Conservation (phyloP, 2,888 invertebrate genomes). For the Gisinianus flammeolus region DNA sequence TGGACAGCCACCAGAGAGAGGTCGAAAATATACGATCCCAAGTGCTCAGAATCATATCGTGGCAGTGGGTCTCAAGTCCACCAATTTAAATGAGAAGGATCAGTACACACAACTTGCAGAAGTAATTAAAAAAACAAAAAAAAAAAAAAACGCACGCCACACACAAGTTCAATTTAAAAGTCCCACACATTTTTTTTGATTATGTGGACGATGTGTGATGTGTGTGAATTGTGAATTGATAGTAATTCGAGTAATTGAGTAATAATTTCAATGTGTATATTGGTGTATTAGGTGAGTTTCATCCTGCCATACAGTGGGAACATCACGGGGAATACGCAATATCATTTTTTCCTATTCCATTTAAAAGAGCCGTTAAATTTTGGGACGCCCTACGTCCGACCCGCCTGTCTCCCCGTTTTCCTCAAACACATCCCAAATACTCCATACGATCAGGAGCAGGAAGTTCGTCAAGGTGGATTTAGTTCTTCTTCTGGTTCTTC, state of each 20-base stretch:
- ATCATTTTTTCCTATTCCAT: conserved; percentile 40
- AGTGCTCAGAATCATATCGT: conserved; percentile 39
- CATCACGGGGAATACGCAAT: conserved; percentile 37
- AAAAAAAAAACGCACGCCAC: too few species aligned
- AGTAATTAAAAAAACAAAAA: conserved; percentile 39
- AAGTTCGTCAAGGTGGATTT: conserved; percentile 38
- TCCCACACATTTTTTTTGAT: too few species aligned
- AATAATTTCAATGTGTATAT: too few species aligned
- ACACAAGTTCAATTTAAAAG: too few species aligned
- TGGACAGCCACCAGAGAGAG: conserved; percentile 33
- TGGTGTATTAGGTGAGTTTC: conserved; percentile 22
- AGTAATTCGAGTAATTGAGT: too few species aligned
- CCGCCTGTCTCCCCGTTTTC: conserved; percentile 41
- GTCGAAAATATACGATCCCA: conserved; percentile 42
- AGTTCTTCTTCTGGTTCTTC: neutral
- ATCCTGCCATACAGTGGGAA: conserved; percentile 38
- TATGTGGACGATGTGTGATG: too few species aligned
- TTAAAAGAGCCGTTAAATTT: conserved; percentile 36
- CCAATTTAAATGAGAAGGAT: conserved; percentile 37
- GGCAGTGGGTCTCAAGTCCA: conserved; percentile 29
- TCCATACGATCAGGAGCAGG: conserved; percentile 17
- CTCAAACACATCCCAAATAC: conserved; percentile 14
- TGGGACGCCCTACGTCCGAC: conserved; percentile 26
- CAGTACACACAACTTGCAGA: conserved; percentile 29
- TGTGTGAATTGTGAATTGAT: too few species aligned